phyloP scores from a whole-genome alignment of 2,888 invertebrate genomes.

The Apamea monoglypha region DNA sequence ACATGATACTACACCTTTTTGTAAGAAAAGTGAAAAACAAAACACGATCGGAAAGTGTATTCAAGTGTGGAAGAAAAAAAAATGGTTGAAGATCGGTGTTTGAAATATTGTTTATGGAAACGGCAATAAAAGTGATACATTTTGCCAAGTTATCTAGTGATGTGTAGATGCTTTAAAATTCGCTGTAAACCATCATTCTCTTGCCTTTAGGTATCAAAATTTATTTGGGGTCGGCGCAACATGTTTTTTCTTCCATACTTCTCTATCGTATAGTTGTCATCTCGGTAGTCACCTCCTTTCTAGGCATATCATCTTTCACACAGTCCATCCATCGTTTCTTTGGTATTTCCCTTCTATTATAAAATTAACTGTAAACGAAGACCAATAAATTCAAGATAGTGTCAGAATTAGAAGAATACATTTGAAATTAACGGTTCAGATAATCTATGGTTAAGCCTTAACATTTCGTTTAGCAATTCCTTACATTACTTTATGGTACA shows the following conservation, averaged over 20 bases:
- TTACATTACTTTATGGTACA: constrained; percentile 6
- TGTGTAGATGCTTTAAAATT: not conserved
- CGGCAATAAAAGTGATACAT: not conserved
- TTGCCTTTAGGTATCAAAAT: not conserved
- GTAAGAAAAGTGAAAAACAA: not conserved
- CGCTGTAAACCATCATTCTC: not conserved
- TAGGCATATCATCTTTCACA: not conserved
- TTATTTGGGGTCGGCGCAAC: not conserved
- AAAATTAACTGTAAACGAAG: not conserved
- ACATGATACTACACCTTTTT: constrained; percentile 67
- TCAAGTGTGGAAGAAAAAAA: constrained; percentile 17
- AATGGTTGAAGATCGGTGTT: not conserved
- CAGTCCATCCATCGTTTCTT: not conserved
- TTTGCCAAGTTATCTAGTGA: not conserved
- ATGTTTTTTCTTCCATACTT: not conserved
- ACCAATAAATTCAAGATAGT: not conserved
- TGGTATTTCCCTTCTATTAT: not conserved
- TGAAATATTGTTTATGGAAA: constrained; percentile 2
- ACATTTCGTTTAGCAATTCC: constrained; percentile 19
- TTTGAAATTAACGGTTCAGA: not conserved
- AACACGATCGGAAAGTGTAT: not conserved
- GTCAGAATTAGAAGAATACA: constrained; percentile 1
- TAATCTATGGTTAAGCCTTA: constrained; percentile 1
- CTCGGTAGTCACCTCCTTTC: no score
- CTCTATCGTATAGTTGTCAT: no score